These are phyloP conservation scores for Anisognathus igniventris DNA, from an alignment of 2,797 vertebrate genomes.

Conservation along the genomic window DNA sequence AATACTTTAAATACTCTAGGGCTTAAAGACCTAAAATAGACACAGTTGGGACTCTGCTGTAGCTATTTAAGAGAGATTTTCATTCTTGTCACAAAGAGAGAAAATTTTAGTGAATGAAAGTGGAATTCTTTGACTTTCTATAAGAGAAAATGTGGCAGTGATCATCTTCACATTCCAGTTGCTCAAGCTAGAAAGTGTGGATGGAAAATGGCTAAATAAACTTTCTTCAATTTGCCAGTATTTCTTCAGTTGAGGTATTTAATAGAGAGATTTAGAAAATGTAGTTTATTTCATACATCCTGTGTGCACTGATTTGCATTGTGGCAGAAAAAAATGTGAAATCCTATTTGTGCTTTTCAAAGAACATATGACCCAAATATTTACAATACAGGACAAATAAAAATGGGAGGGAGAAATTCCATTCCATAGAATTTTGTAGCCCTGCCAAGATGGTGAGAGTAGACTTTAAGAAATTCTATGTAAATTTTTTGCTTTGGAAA, in stretches of 20 bases:
- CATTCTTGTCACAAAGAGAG: not conserved
- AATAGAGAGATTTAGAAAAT: not conserved
- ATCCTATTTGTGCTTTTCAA: not conserved
- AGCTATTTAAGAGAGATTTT: not conserved
- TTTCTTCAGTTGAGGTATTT: not conserved
- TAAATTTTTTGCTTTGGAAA: not conserved
- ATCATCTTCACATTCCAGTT: not conserved
- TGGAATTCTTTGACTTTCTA: not conserved
- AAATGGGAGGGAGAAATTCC: not conserved
- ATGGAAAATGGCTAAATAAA: not conserved
- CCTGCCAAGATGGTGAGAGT: not conserved
- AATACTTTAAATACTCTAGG: not conserved
- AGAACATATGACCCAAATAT: not conserved
- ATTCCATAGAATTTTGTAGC: not conserved
- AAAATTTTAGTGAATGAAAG: not conserved
- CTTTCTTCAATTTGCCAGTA: not conserved
- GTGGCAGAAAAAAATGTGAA: not conserved
- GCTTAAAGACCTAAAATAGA: constrained; percentile 5
- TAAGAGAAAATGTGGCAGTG: not conserved
- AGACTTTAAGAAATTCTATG: not conserved
- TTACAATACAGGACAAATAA: not conserved
- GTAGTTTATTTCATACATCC: not conserved
- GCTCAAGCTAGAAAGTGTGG: not conserved
- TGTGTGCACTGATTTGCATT: not conserved
- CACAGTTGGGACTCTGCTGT: not conserved